These are phyloP conservation scores for Zaprionus davidi DNA, from an alignment of 1,140 invertebrate genomes.

Conservation along the genomic window DNA sequence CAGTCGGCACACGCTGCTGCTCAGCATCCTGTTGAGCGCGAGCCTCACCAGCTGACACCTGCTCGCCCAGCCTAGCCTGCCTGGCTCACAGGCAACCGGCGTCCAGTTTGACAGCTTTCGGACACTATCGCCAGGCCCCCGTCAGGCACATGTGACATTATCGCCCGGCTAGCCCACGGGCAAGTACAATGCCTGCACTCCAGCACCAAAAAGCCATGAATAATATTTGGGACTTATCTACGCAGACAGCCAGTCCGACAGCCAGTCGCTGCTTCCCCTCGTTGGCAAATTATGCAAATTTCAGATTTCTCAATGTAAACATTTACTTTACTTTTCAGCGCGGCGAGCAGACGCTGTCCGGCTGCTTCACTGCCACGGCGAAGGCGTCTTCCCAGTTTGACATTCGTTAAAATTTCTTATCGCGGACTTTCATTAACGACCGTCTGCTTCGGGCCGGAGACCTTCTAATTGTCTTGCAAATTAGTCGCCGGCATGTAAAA, in stretches of 20 bases:
- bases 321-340: slow-evolving; percentile 82
- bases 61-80: slow-evolving; percentile 23
- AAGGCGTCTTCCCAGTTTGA: slow-evolving; percentile 52
- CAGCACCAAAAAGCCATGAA: slow-evolving; percentile 53
- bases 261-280: slow-evolving; percentile 30
- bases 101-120: slow-evolving; percentile 71
- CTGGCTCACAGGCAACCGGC: slow-evolving; percentile 50
- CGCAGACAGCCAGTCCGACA: slow-evolving; percentile 54
- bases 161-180: slow-evolving; percentile 26
- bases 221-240: slow-evolving; percentile 68
- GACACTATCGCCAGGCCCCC: slow-evolving; percentile 56
- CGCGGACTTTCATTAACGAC: slow-evolving; percentile 75
- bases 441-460: slow-evolving; percentile 61
- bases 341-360: slow-evolving; percentile 46
- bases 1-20: slow-evolving; percentile 32
- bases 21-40: slow-evolving; percentile 66
- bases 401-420: slow-evolving; percentile 77
- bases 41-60: slow-evolving; percentile 59
- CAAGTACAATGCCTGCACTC: slow-evolving; percentile 12
- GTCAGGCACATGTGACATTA: slow-evolving; percentile 64
- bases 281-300: slow-evolving; percentile 83
- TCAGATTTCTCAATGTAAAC: slow-evolving; percentile 81
- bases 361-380: slow-evolving; percentile 23
- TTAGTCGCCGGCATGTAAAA: slow-evolving; percentile 62
- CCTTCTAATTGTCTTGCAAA: slow-evolving; percentile 83